Conservation (phyloP, 2,113 vertebrate species). For the Sapajus apella region DNA sequence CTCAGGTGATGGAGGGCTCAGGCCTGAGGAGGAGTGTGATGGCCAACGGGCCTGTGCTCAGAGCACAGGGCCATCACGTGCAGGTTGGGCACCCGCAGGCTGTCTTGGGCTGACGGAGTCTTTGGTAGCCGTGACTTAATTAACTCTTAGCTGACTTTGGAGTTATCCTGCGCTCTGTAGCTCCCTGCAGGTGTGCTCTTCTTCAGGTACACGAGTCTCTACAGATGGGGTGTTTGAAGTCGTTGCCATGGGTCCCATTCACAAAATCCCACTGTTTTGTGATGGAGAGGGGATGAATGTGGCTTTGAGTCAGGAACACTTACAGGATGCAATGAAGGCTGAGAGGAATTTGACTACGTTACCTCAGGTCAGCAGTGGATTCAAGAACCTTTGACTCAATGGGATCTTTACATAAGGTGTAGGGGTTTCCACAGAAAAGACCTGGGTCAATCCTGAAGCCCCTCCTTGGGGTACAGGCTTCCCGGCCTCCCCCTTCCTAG, state of each 20-base stretch:
- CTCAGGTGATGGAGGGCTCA: not conserved
- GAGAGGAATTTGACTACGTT: accelerated
- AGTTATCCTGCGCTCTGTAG: too few species aligned
- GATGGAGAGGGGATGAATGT: accelerated
- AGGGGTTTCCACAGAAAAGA: too few species aligned
- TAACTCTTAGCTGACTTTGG: not conserved
- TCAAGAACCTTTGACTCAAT: not conserved
- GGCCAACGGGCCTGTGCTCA: not conserved
- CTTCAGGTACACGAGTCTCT: not conserved
- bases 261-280: not conserved
- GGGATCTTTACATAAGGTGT: accelerated
- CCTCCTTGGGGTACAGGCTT: not conserved
- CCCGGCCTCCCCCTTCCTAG: accelerated
- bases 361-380: not conserved
- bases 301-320: not conserved
- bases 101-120: accelerated
- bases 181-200: not conserved
- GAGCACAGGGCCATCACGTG: too few species aligned
- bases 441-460: accelerated
- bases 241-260: not conserved
- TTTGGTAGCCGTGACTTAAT: too few species aligned
- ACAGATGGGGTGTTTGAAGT: not conserved
- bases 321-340: not conserved
- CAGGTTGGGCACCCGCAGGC: too few species aligned
- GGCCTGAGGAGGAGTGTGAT: not conserved